Evolutionary conservation across 2,888 invertebrate species (phyloP).

Genomic region (Nomada goodeniana): DNA sequence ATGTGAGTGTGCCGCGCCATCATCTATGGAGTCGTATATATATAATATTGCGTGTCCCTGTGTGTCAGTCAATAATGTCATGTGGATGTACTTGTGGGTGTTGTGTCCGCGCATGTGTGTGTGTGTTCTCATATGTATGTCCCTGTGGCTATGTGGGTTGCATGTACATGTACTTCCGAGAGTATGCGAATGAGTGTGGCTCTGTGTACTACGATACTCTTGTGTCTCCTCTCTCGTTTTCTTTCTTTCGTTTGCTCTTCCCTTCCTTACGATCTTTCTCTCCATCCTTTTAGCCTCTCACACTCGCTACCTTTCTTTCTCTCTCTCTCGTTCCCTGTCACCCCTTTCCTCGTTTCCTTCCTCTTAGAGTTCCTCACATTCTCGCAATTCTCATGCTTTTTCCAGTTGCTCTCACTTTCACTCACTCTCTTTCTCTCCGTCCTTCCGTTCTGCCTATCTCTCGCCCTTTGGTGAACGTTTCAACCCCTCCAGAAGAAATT

Average conservation of each 20-base stretch:
- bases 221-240: constrained; percentile 74
- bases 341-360: constrained; percentile 27
- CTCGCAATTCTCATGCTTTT: constrained; percentile 11
- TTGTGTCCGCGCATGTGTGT: constrained; percentile 67
- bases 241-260: constrained; percentile 62
- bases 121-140: constrained; percentile 56
- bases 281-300: constrained; percentile 38
- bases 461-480: constrained; percentile 11
- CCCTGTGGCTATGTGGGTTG: constrained; percentile 64
- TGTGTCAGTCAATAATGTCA: constrained; percentile 70
- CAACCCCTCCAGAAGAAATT: constrained; percentile 5
- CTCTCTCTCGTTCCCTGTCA: constrained; percentile 25
- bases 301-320: constrained; percentile 46
- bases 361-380: constrained; percentile 53
- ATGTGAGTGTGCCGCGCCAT: constrained; percentile 85
- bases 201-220: constrained; percentile 81
- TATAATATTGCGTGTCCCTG: constrained; percentile 82
- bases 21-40: constrained; percentile 85
- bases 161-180: constrained; percentile 59
- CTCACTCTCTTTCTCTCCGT: constrained; percentile 12
- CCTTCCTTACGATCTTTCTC: constrained; percentile 47
- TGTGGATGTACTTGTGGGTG: constrained; percentile 64
- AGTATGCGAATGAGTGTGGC: constrained; percentile 69
- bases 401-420: constrained; percentile 1
- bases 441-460: neutral